Evolutionary conservation across 2,888 invertebrate species (phyloP).

Genomic region (Cheilosia pagana): DNA sequence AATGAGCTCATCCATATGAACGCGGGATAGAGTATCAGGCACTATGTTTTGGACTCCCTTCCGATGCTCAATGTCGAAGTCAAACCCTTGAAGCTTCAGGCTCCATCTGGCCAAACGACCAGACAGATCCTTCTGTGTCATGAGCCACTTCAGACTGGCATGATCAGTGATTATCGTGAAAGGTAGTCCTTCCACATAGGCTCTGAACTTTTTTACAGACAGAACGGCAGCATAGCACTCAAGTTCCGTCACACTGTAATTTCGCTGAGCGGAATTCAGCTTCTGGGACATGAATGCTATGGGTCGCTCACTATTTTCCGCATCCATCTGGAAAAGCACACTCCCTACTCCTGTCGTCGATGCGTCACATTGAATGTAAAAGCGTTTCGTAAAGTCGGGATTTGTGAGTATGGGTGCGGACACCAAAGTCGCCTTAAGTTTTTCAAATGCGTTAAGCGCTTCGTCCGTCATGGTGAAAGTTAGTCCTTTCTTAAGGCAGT

Average conservation of each 20-base stretch:
- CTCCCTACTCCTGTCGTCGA: no score
- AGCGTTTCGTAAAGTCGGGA: not conserved
- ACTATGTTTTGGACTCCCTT: no score
- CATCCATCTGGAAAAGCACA: not conserved
- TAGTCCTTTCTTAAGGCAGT: conserved; percentile 3
- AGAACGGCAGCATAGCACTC: not conserved
- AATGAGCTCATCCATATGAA: no score
- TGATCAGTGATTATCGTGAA: not conserved
- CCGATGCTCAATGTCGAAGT: not conserved
- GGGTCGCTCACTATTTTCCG: not conserved
- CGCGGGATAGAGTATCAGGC: no score
- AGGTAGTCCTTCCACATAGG: not conserved
- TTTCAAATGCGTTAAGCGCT: conserved; percentile 2
- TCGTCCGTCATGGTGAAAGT: not conserved
- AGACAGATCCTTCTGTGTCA: not conserved
- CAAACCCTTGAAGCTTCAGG: not conserved
- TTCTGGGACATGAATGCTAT: conserved; percentile 2
- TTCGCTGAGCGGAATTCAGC: not conserved
- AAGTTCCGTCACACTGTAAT: not conserved
- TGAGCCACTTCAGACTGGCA: not conserved
- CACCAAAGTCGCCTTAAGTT: conserved; percentile 4
- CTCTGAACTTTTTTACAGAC: not conserved
- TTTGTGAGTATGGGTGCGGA: not conserved
- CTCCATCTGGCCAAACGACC: not conserved
- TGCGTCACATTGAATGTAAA: conserved; percentile 1